Conservation (phyloP, 1,140 invertebrate species). For the Patella vulgata region DNA sequence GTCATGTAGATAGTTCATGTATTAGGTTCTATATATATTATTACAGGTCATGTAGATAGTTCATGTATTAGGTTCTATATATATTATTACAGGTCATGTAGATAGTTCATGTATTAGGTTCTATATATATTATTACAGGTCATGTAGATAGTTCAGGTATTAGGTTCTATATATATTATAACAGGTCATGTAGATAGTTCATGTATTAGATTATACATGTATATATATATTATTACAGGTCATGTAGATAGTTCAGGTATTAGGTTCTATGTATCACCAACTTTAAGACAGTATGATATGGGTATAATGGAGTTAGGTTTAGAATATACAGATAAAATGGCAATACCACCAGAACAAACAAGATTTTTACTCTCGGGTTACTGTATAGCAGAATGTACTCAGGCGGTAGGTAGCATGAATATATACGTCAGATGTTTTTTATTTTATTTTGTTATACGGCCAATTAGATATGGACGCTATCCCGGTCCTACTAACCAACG, state of each 20-base stretch:
- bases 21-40: no score
- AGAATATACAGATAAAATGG: constrained; percentile 98
- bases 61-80: no score
- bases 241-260: constrained; percentile 91
- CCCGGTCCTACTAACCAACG: neutral
- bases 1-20: no score
- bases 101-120: no score
- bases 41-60: no score
- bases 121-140: no score
- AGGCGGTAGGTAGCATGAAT: constrained; percentile 76
- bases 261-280: constrained; percentile 73
- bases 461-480: neutral
- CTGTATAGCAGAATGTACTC: constrained; percentile 93
- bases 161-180: no score
- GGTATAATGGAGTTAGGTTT: constrained; percentile 96
- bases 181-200: no score
- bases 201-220: no score
- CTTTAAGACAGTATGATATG: constrained; percentile 85
- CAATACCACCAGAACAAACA: constrained; percentile 85
- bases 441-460: neutral
- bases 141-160: no score
- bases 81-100: no score
- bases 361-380: constrained; percentile 86
- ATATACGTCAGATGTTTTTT: no score
- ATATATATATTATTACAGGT: constrained; percentile 72